A percentile compares a stretch with the other conserved stretches of the same genome.
phyloP scores from a whole-genome alignment of 1,140 invertebrate species.

The Halesus radiatus region DNA sequence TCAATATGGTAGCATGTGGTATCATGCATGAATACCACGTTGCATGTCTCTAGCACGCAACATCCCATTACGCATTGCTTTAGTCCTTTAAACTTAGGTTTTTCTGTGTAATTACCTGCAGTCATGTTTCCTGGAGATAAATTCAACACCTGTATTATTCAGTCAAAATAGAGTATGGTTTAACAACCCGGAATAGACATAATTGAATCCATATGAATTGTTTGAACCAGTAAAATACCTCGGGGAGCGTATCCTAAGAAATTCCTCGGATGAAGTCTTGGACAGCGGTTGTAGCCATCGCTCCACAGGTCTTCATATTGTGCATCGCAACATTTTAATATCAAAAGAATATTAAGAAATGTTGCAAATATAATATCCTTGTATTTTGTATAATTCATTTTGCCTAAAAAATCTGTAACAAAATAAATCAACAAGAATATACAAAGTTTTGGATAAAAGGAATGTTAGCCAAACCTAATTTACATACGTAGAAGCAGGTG shows the following conservation, averaged over 20 bases:
- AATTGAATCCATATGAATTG: neutral
- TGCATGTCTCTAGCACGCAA: slow-evolving; percentile 78
- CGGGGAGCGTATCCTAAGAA: slow-evolving; percentile 67
- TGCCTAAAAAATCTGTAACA: slow-evolving; percentile 36
- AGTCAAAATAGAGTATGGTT: neutral
- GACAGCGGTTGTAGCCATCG: slow-evolving; percentile 68
- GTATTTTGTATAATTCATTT: slow-evolving; percentile 37
- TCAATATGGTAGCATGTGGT: slow-evolving; percentile 82
- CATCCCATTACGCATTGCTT: slow-evolving; percentile 81
- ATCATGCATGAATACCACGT: slow-evolving; percentile 85
- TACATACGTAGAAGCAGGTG: slow-evolving; percentile 29
- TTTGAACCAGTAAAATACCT: slow-evolving; percentile 61
- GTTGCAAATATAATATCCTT: slow-evolving; percentile 37
- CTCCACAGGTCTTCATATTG: slow-evolving; percentile 66
- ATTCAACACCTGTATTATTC: neutral
- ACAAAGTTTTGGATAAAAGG: neutral
- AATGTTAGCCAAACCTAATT: neutral
- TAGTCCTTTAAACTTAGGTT: slow-evolving; percentile 69
- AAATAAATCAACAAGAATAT: slow-evolving; percentile 1
- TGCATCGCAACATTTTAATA: slow-evolving; percentile 44
- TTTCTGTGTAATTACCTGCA: slow-evolving; percentile 74
- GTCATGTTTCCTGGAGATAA: slow-evolving; percentile 71
- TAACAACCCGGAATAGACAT: neutral
- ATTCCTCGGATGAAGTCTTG: slow-evolving; percentile 68
- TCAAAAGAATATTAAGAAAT: slow-evolving; percentile 38